Percentiles rank a stretch among this genome's conserved stretches.
These are phyloP conservation scores for Caenorhabditis sp. DNA, from an alignment of 2,888 invertebrate genomes.

Conservation along the genomic window DNA sequence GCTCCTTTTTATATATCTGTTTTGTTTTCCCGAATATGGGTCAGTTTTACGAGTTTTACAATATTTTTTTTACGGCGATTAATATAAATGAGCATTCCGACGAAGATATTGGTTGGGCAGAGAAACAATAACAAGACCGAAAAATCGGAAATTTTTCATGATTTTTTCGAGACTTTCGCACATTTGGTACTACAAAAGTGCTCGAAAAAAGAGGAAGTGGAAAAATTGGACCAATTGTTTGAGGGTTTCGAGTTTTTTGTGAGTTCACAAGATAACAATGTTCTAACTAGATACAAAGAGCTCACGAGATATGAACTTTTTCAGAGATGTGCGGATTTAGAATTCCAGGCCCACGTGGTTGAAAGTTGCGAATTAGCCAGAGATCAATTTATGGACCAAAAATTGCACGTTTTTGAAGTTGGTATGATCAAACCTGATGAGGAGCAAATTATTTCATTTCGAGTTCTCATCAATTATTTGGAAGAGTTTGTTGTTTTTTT, in stretches of 20 bases:
- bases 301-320: too few relatives aligned
- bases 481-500: not conserved
- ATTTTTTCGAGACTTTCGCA: conserved; percentile 26
- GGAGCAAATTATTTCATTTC: conserved; percentile 26
- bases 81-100: not conserved
- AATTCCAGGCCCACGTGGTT: not conserved
- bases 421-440: conserved; percentile 2
- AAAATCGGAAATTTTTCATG: conserved; percentile 14
- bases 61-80: not conserved
- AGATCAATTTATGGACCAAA: not conserved
- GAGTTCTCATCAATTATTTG: conserved; percentile 11
- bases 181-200: conserved; percentile 25
- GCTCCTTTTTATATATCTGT: not conserved
- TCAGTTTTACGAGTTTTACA: not conserved
- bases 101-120: conserved; percentile 22
- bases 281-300: too few relatives aligned
- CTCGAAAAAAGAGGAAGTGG: not conserved
- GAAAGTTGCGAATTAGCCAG: not conserved
- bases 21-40: not conserved
- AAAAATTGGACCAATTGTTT: conserved; percentile 10
- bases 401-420: not conserved
- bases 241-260: conserved; percentile 8
- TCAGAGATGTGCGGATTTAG: not conserved
- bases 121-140: conserved; percentile 9
- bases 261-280: conserved; percentile 2